phyloP scores from a whole-genome alignment of 2,113 vertebrate species.

The Oriolus oriolus region DNA sequence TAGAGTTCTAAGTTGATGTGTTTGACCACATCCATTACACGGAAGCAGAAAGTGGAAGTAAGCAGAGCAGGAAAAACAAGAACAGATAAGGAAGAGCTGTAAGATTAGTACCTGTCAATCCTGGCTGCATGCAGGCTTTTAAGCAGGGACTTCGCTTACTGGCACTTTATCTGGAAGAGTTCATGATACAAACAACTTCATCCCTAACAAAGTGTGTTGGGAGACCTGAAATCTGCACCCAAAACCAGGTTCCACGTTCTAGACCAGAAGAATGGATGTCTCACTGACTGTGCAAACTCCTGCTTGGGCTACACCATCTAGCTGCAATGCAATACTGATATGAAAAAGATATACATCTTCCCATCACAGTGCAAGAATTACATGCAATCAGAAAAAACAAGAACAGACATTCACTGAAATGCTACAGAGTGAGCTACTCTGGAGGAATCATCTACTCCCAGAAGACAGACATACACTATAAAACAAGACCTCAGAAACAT shows the following conservation, averaged over 20 bases:
- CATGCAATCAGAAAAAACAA: background rate
- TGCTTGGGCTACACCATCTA: background rate
- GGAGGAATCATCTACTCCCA: background rate
- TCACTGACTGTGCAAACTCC: background rate
- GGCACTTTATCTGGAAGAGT: background rate
- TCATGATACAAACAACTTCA: background rate
- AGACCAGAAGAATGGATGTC: background rate
- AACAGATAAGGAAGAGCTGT: background rate
- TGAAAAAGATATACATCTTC: background rate
- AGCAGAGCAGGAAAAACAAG: background rate
- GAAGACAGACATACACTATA: rapidly evolving
- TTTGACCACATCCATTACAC: background rate
- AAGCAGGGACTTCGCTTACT: background rate
- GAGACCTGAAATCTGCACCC: background rate
- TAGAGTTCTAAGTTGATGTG: background rate
- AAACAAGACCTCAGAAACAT: background rate
- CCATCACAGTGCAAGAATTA: background rate
- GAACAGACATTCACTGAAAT: background rate
- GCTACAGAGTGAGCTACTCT: background rate
- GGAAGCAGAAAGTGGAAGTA: background rate
- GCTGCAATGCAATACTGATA: background rate
- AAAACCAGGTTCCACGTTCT: background rate
- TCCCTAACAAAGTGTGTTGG: background rate
- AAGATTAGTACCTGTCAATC: background rate
- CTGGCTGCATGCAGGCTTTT: background rate